Evolutionary conservation across 2,113 vertebrate genomes (phyloP).

Genomic region (Lepus europaeus): DNA sequence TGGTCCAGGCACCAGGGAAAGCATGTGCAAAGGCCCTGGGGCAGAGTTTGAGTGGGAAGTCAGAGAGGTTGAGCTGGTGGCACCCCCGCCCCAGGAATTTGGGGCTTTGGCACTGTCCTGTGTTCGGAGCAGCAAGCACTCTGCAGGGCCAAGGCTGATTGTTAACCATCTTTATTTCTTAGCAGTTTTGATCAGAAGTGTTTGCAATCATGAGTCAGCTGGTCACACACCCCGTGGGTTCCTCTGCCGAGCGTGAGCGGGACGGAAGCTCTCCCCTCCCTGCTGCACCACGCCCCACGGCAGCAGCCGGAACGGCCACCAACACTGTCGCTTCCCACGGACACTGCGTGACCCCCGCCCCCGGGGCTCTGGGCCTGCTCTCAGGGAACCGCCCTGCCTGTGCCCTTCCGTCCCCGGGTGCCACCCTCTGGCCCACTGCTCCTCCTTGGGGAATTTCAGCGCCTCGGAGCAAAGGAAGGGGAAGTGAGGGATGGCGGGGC

Average conservation of each 20-base stretch:
- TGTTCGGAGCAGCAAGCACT: slow-evolving; percentile 23
- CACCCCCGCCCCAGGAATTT: not conserved
- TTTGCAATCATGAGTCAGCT: slow-evolving; percentile 63
- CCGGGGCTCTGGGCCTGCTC: not conserved
- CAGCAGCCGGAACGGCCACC: too few species aligned
- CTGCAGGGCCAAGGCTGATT: slow-evolving; percentile 58
- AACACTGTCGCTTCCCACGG: too few species aligned
- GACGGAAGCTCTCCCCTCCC: accelerated
- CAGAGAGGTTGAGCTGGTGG: not conserved
- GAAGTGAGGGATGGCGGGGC: not conserved
- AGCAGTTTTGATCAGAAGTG: slow-evolving; percentile 76
- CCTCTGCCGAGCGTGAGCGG: not conserved
- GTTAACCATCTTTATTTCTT: slow-evolving; percentile 83
- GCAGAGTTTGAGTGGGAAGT: not conserved
- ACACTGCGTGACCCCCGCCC: not conserved
- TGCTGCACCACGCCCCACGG: too few species aligned
- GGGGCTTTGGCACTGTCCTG: not conserved
- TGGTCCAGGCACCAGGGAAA: not conserved
- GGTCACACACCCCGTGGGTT: slow-evolving; percentile 12
- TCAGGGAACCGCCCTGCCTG: not conserved
- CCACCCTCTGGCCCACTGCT: not conserved
- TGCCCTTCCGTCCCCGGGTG: accelerated
- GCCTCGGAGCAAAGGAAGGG: not conserved
- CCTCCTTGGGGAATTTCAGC: not conserved
- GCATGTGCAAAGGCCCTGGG: not conserved